These are phyloP conservation scores for Lagopus muta DNA, from an alignment of 2,113 vertebrate species.

Conservation along the genomic window DNA sequence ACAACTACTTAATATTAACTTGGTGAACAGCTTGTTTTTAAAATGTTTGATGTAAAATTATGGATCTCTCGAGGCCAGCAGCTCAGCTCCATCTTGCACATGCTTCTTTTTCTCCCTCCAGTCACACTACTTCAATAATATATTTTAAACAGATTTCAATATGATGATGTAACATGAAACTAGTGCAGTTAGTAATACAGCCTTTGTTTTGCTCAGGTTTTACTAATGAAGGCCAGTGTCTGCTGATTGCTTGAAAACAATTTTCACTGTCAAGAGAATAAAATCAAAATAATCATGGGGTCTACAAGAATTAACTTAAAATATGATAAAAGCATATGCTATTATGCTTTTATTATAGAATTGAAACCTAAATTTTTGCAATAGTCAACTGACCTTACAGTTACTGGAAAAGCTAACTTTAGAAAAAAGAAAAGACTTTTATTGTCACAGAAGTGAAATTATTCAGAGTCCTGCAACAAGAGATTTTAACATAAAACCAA, in stretches of 20 bases:
- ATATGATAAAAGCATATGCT: background rate
- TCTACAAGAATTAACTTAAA: background rate
- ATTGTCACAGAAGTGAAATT: background rate
- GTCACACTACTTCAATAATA: background rate
- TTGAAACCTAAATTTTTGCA: background rate
- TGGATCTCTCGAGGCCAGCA: background rate
- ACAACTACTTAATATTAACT: background rate
- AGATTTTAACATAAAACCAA: background rate
- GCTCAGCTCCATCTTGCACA: background rate
- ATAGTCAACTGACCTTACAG: background rate
- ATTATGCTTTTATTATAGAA: background rate
- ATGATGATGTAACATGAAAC: background rate
- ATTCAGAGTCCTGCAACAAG: background rate
- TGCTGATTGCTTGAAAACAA: slow-evolving; percentile 9
- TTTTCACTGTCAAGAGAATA: background rate
- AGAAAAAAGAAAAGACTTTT: background rate
- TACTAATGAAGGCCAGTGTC: background rate
- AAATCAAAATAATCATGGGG: background rate
- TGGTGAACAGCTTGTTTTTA: background rate
- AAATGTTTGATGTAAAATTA: background rate
- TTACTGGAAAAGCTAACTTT: background rate
- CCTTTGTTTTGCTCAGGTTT: slow-evolving; percentile 10
- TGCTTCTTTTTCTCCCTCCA: background rate
- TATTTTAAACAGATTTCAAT: background rate
- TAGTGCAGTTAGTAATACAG: background rate